Percentiles rank a stretch among this genome's conserved stretches.
Evolutionary conservation across 2,113 vertebrate genomes (phyloP).

Genomic region (Neodon shergylaensis): DNA sequence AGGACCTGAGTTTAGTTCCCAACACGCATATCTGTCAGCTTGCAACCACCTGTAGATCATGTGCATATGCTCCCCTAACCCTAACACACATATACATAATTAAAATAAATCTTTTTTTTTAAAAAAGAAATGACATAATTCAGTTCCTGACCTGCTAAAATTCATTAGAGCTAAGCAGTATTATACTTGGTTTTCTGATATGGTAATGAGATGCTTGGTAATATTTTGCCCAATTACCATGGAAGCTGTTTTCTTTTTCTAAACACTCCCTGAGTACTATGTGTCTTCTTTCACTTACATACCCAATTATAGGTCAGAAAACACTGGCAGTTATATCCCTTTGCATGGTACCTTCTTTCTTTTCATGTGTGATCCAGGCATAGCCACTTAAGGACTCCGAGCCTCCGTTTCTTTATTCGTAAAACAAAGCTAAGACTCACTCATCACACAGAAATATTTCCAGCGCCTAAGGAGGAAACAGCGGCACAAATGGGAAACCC

Average conservation of each 20-base stretch:
- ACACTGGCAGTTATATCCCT: neutral
- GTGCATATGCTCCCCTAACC: neutral
- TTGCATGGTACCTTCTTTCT: neutral
- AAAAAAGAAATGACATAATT: neutral
- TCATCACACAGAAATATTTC: neutral
- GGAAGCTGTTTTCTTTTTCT: conserved; percentile 33
- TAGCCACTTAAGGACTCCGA: neutral
- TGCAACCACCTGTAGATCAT: neutral
- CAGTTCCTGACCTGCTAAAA: conserved; percentile 38
- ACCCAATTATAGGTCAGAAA: neutral
- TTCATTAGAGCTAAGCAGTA: conserved; percentile 14
- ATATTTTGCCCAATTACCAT: conserved; percentile 26
- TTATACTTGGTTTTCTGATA: conserved; percentile 17
- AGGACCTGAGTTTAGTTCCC: neutral
- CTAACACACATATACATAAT: neutral
- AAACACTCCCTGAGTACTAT: neutral
- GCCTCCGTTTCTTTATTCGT: neutral
- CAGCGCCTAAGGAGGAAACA: neutral
- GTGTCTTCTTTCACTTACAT: neutral
- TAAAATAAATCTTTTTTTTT: neutral
- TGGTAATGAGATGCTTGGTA: neutral
- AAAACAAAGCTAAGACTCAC: conserved; percentile 29
- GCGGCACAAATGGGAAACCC: neutral
- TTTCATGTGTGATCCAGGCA: neutral
- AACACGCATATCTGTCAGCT: neutral